Evolutionary conservation across 2,888 invertebrate genomes (phyloP).

Genomic region (Ochropacha duplaris): DNA sequence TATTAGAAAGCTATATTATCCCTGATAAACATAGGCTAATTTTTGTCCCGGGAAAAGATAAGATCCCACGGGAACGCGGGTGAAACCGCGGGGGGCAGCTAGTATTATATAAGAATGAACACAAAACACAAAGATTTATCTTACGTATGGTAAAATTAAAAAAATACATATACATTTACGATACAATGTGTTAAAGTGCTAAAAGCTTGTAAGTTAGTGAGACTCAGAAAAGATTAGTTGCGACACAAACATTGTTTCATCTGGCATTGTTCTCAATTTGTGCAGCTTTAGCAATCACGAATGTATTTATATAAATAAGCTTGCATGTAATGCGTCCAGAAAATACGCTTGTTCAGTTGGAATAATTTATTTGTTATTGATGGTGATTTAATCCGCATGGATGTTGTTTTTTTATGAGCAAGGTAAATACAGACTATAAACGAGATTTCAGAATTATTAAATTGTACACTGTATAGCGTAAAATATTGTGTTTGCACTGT

Average conservation of each 20-base stretch:
- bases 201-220: slow-evolving; percentile 10
- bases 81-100: too few relatives aligned
- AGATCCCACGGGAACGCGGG: too few relatives aligned
- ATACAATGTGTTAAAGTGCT: neutral
- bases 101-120: too few relatives aligned
- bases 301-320: neutral
- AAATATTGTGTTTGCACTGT: too few relatives aligned
- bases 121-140: too few relatives aligned
- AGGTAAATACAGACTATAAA: neutral
- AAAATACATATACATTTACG: neutral
- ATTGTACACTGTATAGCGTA: too few relatives aligned
- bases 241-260: slow-evolving; percentile 31
- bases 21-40: too few relatives aligned
- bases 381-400: neutral
- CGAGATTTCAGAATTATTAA: neutral
- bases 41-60: too few relatives aligned
- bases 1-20: too few relatives aligned
- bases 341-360: neutral
- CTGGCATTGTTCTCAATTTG: slow-evolving; percentile 34
- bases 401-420: neutral
- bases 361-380: neutral
- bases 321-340: neutral
- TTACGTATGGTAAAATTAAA: neutral
- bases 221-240: slow-evolving; percentile 25
- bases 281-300: slow-evolving; percentile 11